Evolutionary conservation across 2,797 vertebrate species (phyloP), one percentile per base, ranked within the genome.

Genomic region (Tangara arthus): DNA sequence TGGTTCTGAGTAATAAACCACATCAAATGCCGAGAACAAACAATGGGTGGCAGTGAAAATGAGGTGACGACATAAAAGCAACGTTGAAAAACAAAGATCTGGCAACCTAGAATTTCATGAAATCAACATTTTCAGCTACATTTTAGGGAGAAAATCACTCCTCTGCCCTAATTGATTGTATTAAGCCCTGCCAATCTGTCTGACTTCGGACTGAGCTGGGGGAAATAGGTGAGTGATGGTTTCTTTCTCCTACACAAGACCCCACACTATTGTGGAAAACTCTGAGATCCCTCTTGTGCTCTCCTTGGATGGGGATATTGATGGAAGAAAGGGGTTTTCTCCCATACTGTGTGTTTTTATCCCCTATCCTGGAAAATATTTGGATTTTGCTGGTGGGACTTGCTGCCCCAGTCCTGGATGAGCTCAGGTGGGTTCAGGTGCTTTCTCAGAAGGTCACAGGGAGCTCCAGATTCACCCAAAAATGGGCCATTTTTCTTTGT

Each of bases 1-100:
- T 44, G 92, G 91, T 96, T 96, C 95, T 86, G 94, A 97, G 95
- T 94, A 97, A 97, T 63, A 94, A 78, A 91, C 93, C 90, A 91
- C 87, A 89, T 44, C 93, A 95, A 91, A 93, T 81, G 63, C 37
- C 4, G 13, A 97, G 95, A 95, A 90, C 94, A 97, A 97, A 91
- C 91, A 84, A 55, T 56, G 93, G 57, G 90, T 81, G 78, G 80
- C 93, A 87, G 93, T 18, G 57, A 97, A 96, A 96, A 93, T 72
- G 89, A 96, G 87, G 94, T 71, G 91, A 82, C 34, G 23, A 94
- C 92, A 94, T 96, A 63, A 96, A 97, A 94, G 90, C 69, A 63
- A 57, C 17, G 4, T 55, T 56, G 63, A 72, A 82, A 95, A 96
- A 94, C 71, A 88, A 90, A 94, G 88, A 76, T 44, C 85, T 78